Percentiles rank a stretch among this genome's conserved stretches.
These are phyloP conservation scores for Marmota flaviventris DNA, from an alignment of 2,113 vertebrate species.

Conservation along the genomic window DNA sequence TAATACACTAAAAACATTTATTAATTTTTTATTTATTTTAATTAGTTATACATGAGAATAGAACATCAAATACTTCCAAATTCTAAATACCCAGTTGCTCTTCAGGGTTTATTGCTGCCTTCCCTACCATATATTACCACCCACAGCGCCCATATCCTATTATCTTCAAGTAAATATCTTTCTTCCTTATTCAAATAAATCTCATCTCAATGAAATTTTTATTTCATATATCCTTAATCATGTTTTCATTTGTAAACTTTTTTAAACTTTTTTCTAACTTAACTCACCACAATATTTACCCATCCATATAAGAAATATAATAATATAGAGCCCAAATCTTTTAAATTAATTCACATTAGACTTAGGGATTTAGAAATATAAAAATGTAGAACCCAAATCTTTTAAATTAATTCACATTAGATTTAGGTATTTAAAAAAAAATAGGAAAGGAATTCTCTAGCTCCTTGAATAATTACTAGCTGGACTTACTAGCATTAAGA, in stretches of 20 bases:
- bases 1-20: neutral
- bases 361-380: neutral
- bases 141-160: neutral
- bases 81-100: neutral
- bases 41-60: too few relatives aligned
- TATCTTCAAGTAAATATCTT: neutral
- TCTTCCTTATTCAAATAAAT: neutral
- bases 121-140: neutral
- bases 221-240: neutral
- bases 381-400: neutral
- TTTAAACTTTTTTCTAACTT: neutral
- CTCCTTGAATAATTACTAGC: neutral
- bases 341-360: slow-evolving; percentile 9
- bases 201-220: neutral
- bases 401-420: slow-evolving; percentile 7
- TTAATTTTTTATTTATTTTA: neutral
- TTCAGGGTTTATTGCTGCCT: neutral
- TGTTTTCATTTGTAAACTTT: neutral
- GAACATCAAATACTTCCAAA: neutral
- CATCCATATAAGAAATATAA: neutral
- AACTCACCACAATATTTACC: neutral
- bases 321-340: neutral
- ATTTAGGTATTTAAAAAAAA: neutral
- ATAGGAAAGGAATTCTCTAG: neutral
- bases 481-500: neutral